These are phyloP conservation scores for Psilopsiagon aymara DNA, from an alignment of 2,113 vertebrate genomes.

Conservation along the genomic window DNA sequence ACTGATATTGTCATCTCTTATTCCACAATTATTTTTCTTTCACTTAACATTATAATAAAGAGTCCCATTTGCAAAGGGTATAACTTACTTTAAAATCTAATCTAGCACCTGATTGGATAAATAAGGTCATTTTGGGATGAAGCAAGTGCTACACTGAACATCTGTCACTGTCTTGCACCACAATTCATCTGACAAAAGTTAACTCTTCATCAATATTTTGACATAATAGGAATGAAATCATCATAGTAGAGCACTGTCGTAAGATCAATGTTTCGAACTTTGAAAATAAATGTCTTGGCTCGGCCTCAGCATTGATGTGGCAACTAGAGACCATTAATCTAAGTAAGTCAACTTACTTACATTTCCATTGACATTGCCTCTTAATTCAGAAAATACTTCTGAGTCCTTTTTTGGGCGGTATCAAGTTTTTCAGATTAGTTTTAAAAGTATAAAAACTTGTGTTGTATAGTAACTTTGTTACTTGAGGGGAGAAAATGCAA, in stretches of 20 bases:
- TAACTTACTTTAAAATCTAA: constrained; percentile 21
- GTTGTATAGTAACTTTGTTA: background rate
- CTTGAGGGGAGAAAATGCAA: background rate
- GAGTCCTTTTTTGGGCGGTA: background rate
- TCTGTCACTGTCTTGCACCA: background rate
- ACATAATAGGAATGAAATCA: constrained; percentile 54
- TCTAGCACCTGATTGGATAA: constrained; percentile 13
- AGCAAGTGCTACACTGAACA: background rate
- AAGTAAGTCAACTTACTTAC: constrained; percentile 66
- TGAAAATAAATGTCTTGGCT: constrained; percentile 72
- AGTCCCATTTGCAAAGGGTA: background rate
- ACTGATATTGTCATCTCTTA: constrained; percentile 5
- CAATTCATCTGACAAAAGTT: constrained; percentile 40
- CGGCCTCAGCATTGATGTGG: constrained; percentile 69
- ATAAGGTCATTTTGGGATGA: constrained; percentile 10
- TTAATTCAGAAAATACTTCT: constrained; percentile 16
- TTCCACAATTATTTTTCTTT: constrained; percentile 1
- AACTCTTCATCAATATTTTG: constrained; percentile 48
- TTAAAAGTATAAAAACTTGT: background rate
- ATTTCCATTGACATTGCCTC: constrained; percentile 61
- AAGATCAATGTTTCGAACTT: constrained; percentile 64
- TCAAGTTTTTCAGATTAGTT: background rate
- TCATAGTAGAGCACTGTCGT: constrained; percentile 48
- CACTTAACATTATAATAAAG: constrained; percentile 2
- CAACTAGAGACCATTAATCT: constrained; percentile 68